Conservation (phyloP, 2,113 vertebrate genomes). For the Pandion haliaetus region DNA sequence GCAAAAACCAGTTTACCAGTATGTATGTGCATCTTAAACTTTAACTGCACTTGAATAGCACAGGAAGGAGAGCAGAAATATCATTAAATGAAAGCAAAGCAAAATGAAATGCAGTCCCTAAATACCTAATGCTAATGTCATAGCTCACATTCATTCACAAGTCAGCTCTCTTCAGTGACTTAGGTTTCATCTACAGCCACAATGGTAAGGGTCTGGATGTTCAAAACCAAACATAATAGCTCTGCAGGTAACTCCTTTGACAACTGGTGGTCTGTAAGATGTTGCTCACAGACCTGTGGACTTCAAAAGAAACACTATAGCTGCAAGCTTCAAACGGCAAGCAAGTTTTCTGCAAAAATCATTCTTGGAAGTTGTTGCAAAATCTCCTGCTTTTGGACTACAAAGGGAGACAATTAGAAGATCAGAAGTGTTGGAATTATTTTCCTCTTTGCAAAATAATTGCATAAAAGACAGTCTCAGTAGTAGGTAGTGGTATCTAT, state of each 20-base stretch:
- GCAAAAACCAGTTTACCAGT: background rate
- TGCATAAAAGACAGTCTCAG: background rate
- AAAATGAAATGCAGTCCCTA: background rate
- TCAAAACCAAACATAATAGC: slow-evolving; percentile 16
- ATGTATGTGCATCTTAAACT: background rate
- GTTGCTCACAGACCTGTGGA: background rate
- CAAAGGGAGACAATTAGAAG: slow-evolving; percentile 11
- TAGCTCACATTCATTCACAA: background rate
- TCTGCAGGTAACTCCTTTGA: slow-evolving; percentile 8
- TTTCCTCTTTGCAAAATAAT: slow-evolving; percentile 12
- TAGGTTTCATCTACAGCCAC: background rate
- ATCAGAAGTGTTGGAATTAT: background rate
- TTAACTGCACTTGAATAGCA: background rate
- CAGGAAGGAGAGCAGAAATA: background rate
- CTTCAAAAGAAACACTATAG: slow-evolving; percentile 19
- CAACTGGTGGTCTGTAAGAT: background rate
- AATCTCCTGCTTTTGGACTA: background rate
- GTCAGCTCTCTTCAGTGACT: background rate
- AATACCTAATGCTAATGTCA: background rate
- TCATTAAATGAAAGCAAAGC: background rate
- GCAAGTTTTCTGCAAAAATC: background rate
- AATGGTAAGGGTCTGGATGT: background rate
- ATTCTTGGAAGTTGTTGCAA: background rate
- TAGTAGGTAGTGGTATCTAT: background rate
- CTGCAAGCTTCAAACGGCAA: background rate